These are phyloP conservation scores for Bos indicus DNA, from an alignment of 2,113 vertebrate genomes.

Conservation along the genomic window DNA sequence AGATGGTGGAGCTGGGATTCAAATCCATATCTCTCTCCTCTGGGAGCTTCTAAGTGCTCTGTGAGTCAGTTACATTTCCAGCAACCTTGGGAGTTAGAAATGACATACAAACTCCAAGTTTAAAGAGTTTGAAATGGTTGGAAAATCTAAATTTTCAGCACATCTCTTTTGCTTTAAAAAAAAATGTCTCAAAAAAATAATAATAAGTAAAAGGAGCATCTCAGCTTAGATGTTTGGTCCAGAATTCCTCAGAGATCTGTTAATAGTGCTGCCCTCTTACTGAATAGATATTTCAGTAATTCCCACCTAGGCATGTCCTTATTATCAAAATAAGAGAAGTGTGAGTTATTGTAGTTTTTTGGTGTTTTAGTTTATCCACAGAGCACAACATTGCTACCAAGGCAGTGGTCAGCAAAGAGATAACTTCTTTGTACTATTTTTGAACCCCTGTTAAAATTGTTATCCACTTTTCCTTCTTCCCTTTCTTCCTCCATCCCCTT, in stretches of 20 bases:
- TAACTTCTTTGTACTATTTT: neutral
- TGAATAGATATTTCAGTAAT: neutral
- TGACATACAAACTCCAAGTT: neutral
- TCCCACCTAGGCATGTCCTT: neutral
- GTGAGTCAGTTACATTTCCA: neutral
- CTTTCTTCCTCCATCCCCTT: neutral
- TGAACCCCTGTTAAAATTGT: neutral
- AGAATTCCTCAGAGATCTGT: neutral
- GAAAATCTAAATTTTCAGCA: neutral
- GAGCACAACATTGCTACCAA: neutral
- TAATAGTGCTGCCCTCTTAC: neutral
- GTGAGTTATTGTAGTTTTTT: neutral
- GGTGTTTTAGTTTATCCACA: neutral
- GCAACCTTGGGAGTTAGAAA: neutral
- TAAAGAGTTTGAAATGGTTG: neutral
- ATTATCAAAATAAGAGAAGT: neutral
- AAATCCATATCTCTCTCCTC: neutral
- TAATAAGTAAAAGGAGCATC: neutral
- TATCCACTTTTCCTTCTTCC: neutral
- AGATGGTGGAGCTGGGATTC: neutral
- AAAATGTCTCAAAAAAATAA: neutral
- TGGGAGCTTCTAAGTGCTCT: neutral
- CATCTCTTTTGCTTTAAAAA: neutral
- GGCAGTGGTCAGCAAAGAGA: neutral
- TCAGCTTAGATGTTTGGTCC: neutral